Base-by-base conservation (phyloP, 2,797 vertebrate genomes). In the Lophotriccus pileatus region DNA sequence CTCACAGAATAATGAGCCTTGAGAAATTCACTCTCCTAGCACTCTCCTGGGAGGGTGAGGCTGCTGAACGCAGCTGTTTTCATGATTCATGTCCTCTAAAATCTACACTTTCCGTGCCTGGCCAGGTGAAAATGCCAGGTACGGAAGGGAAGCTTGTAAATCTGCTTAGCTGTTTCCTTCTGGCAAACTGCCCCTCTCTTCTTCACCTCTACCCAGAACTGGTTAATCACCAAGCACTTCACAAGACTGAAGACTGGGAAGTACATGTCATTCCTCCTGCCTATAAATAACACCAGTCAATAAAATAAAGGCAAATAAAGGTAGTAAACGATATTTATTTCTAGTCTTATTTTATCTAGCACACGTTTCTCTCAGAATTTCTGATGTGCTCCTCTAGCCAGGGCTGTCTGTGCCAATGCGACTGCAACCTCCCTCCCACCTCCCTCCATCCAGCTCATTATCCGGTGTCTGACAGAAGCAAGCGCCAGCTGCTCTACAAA, bases 1-100 rank as follows among this genome's bases (percentile, higher is more conserved):
- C 83, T 92, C 94, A 82, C 58, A 78, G 87, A 96, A 95, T 60
- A 97, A 92, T 62, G 93, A 95, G 86, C 64, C 73, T 60, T 47
- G 55, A 94, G 93, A 95, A 72, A 41, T 75, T 74, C 30, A 53
- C 53, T 90, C 93, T 89, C 64, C 56, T 59, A 93, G 86, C 59
- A 74, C 86, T 95, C 94, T 88, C 96, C 32, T 47, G 91, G 84
- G 94, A 95, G 36, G 90, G 41, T 28, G 89, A 85, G 72, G 63
- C 14, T 90, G 92, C 93, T 62, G 27, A 94, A 84, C 2, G 27
- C 78, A 87, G 87, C 85, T 88, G 59, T 94, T 97, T 95, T 88
- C 70, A 87, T 93, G 87, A 96, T 94, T 96, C 97, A 94, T 89
- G 25, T 80, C 64, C 77, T 68, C 78, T 82, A 82, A 64, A 59